These are phyloP conservation scores for Clarias platycephalus DNA, from an alignment of 2,797 vertebrate species.

Conservation along the genomic window DNA sequence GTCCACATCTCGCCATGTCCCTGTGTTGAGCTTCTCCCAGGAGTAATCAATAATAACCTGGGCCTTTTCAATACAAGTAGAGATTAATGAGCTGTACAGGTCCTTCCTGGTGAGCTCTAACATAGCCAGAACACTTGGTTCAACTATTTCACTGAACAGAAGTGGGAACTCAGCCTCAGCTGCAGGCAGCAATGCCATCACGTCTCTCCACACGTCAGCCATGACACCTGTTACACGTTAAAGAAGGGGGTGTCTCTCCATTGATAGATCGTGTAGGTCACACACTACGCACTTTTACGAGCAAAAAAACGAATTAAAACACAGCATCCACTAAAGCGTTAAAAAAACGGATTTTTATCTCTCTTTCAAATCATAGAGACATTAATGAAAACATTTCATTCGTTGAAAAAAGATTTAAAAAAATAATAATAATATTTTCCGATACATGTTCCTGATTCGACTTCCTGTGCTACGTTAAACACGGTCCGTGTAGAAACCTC, in stretches of 20 bases:
- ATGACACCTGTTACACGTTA: constrained; percentile 44
- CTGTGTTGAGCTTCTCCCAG: constrained; percentile 89
- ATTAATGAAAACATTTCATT: neutral
- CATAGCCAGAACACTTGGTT: constrained; percentile 67
- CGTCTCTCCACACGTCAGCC: constrained; percentile 70
- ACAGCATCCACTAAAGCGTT: neutral
- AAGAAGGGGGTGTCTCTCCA: neutral
- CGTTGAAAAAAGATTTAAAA: neutral
- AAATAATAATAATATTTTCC: neutral
- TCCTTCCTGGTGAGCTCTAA: constrained; percentile 68
- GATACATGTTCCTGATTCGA: neutral
- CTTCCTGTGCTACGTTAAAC: neutral
- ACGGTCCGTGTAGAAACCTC: constrained; percentile 48
- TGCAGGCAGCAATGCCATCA: constrained; percentile 69
- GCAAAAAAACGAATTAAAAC: neutral
- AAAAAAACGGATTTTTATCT: neutral
- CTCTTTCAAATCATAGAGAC: neutral
- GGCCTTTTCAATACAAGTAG: constrained; percentile 62
- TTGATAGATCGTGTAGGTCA: neutral
- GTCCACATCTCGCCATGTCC: constrained; percentile 82
- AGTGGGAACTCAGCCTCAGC: constrained; percentile 70
- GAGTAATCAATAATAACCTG: constrained; percentile 81
- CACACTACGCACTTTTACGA: neutral
- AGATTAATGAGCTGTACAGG: constrained; percentile 63
- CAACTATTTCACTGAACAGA: constrained; percentile 72